Evolutionary conservation across 2,797 vertebrate genomes (phyloP).

Genomic region (Helicolenus hilgendorfi): DNA sequence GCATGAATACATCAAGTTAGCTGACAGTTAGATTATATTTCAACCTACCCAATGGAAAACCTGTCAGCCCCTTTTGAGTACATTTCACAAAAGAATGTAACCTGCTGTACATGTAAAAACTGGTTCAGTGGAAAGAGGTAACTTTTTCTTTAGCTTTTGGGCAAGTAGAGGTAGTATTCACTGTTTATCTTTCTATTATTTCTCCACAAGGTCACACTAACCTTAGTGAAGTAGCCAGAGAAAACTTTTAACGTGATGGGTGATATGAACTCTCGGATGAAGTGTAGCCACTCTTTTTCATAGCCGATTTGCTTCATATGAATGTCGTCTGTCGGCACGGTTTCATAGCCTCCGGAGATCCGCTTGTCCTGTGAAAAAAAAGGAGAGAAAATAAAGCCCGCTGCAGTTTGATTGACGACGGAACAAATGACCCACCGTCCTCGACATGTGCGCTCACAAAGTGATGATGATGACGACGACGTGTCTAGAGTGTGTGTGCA

Average conservation of each 20-base stretch:
- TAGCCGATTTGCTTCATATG: slow-evolving; percentile 97
- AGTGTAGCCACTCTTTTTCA: slow-evolving; percentile 98
- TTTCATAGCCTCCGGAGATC: slow-evolving; percentile 97
- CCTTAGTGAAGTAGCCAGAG: slow-evolving; percentile 98
- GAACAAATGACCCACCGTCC: slow-evolving; percentile 62
- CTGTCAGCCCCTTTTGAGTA: neutral
- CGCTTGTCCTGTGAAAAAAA: slow-evolving; percentile 93
- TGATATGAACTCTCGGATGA: slow-evolving; percentile 97
- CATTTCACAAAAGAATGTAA: neutral
- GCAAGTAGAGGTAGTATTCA: neutral
- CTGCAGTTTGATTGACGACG: slow-evolving; percentile 50
- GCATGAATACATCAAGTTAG: slow-evolving; percentile 1
- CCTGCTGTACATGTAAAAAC: neutral
- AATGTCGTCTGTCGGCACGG: slow-evolving; percentile 98
- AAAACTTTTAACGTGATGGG: slow-evolving; percentile 97
- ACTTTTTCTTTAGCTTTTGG: neutral
- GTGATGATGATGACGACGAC: slow-evolving; percentile 37
- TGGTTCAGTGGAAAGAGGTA: neutral
- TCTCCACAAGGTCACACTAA: slow-evolving; percentile 53
- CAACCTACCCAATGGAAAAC: neutral
- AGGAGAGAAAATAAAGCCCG: neutral
- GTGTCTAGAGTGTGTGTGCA: neutral
- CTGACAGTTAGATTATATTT: neutral
- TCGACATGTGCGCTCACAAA: slow-evolving; percentile 22
- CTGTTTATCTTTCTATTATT: neutral